Evolutionary conservation across 2,888 invertebrate genomes (phyloP).

Genomic region (Zeuzera pyrina): DNA sequence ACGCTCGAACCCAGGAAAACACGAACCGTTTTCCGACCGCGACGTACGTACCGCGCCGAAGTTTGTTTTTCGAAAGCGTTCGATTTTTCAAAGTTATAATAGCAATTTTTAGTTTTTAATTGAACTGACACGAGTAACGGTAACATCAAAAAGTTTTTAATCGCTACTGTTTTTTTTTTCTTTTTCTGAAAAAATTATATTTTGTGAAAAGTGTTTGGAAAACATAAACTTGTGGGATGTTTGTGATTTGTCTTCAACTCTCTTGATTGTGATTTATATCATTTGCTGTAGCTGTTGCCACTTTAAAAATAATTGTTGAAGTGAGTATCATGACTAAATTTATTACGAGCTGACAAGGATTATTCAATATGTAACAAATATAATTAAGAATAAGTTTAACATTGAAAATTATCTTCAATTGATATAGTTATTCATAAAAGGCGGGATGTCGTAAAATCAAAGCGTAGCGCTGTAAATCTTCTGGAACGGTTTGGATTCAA

Average conservation of each 20-base stretch:
- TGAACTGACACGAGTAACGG: no score
- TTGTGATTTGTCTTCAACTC: conserved; percentile 46
- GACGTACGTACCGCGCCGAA: conserved; percentile 44
- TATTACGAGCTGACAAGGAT: no score
- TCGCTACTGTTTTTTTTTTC: no score
- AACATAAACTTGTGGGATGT: conserved; percentile 56
- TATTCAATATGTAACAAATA: conserved; percentile 1
- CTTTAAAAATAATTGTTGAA: conserved; percentile 32
- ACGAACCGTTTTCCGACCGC: conserved; percentile 66
- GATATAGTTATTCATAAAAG: conserved; percentile 33
- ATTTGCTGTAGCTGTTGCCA: conserved; percentile 30
- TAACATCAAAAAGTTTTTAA: no score
- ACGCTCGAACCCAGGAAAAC: conserved; percentile 69
- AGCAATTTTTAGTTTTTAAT: no score
- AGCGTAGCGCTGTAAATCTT: conserved; percentile 64
- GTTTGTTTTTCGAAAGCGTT: conserved; percentile 50
- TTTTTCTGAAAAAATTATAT: conserved; percentile 14
- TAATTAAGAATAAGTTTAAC: conserved; percentile 6
- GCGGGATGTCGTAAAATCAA: conserved; percentile 46
- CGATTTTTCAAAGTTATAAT: conserved; percentile 30
- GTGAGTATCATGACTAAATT: conserved; percentile 40
- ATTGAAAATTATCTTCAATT: conserved; percentile 38
- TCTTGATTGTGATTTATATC: conserved; percentile 37
- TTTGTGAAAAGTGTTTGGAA: conserved; percentile 30
- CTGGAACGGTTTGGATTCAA: conserved; percentile 43